phyloP scores from a whole-genome alignment of 2,888 invertebrate species.

The Magallana nippona region DNA sequence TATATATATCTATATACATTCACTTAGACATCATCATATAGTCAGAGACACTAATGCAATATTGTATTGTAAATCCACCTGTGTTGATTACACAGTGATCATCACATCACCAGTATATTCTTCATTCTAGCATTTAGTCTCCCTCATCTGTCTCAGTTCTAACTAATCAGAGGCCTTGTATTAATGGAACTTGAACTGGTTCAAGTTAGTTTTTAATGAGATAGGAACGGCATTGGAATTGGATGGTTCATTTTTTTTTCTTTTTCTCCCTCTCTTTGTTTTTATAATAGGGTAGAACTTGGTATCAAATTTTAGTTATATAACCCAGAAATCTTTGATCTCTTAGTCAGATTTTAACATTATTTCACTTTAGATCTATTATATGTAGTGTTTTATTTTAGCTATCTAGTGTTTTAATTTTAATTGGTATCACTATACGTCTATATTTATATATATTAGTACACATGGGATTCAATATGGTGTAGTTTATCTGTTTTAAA shows the following conservation, averaged over 20 bases:
- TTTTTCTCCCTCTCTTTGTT: background rate
- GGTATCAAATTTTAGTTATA: constrained; percentile 1
- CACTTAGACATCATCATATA: constrained; percentile 9
- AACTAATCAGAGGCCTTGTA: constrained; percentile 20
- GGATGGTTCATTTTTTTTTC: background rate
- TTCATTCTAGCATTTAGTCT: constrained; percentile 27
- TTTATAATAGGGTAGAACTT: background rate
- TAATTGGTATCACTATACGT: background rate
- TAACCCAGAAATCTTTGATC: constrained; percentile 25
- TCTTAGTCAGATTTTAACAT: constrained; percentile 33
- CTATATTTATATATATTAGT: background rate
- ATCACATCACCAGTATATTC: background rate
- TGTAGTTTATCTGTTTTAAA: constrained; percentile 1
- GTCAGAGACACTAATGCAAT: constrained; percentile 24
- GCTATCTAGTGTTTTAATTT: constrained; percentile 2
- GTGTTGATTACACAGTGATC: background rate
- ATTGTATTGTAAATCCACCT: constrained; percentile 16
- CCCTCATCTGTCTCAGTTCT: constrained; percentile 20
- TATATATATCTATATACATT: background rate
- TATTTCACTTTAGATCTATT: background rate
- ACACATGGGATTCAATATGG: background rate
- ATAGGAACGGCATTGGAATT: background rate
- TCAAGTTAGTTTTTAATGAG: background rate
- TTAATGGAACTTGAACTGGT: background rate
- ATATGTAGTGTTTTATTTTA: constrained; percentile 10